Evolutionary conservation across 1,140 invertebrate genomes (phyloP), one percentile per base, ranked within the genome.

Genomic region (Sycophaga agraensis): DNA sequence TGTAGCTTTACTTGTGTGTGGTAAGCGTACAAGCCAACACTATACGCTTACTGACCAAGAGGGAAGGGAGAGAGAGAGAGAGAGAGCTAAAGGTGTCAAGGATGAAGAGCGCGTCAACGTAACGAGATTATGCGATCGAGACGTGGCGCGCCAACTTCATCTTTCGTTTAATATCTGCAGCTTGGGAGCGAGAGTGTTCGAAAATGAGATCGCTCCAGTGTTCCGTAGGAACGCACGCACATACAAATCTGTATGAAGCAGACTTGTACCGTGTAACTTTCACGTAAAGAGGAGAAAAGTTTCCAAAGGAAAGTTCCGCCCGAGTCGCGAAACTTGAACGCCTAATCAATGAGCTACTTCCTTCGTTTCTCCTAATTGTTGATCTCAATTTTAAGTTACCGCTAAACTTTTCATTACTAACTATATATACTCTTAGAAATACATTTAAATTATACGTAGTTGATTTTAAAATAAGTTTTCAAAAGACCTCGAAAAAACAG

Each of bases 71-170:
- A n/a, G 9, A 21, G 9, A 16, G 34, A 50, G 26, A 35, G 42
- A 40, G 48, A 46, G 56, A 19, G 59, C 28, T 61, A 75, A 77
- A 69, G 69, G 61, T 77, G 75, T 77, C 75, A 77, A 77, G 75
- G 75, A 76, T 73, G 70, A 63, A 68, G 62, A 70, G 66, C 63
- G 66, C 67, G 68, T 65, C 68, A 72, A 70, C 73, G 70, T 72
- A 70, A 70, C 66, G 66, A 70, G 68, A 72, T 72, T 74, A 71
- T 73, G 70, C 69, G 73, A 74, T 72, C 70, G 72, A 72, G 69
- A 73, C 70, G 70, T 69, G 70, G 72, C 59, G 59, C 14, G 31
- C 19, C 59, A 24, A 48, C 45, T 59, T 24, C 28, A 21, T 54
- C 48, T 63, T 50, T 63, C 54, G 54, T 49, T 58, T 16, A 28